Conservation (phyloP, 1,140 invertebrate species). For the Drosophila suzukii region DNA sequence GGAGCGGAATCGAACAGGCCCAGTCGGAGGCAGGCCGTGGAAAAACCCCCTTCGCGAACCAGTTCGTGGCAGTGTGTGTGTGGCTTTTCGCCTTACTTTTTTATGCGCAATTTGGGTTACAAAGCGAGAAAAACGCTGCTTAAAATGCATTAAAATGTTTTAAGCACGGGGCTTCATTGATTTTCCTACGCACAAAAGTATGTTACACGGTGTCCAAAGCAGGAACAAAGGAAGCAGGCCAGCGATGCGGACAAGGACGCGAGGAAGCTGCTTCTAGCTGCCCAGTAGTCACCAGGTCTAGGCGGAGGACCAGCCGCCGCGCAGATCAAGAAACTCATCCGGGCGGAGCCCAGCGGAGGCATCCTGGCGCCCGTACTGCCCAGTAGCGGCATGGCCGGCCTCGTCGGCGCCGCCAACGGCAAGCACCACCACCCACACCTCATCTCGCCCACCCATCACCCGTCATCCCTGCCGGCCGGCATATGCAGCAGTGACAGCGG, state of each 20-base stretch:
- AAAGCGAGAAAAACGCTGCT: conserved; percentile 72
- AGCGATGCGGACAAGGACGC: conserved; percentile 40
- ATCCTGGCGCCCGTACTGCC: conserved; percentile 81
- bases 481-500: conserved; percentile 81
- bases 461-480: conserved; percentile 57
- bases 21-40: conserved; percentile 33
- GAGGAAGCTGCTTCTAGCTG: conserved; percentile 48
- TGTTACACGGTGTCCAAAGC: conserved; percentile 47
- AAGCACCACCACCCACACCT: conserved; percentile 63
- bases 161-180: conserved; percentile 66
- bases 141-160: conserved; percentile 76
- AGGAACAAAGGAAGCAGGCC: conserved; percentile 44
- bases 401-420: conserved; percentile 52
- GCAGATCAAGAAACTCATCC: conserved; percentile 12
- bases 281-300: conserved; percentile 13
- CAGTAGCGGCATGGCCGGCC: conserved; percentile 70
- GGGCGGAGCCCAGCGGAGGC: conserved; percentile 19
- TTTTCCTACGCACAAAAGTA: conserved; percentile 76
- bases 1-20: conserved; percentile 23
- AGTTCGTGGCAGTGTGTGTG: conserved; percentile 34
- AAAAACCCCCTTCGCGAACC: conserved; percentile 49
- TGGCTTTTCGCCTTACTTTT: conserved; percentile 71
- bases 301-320: conserved; percentile 5
- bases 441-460: conserved; percentile 70
- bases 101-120: conserved; percentile 81